phyloP scores from a whole-genome alignment of 2,113 vertebrate species.

The Panthera tigris region DNA sequence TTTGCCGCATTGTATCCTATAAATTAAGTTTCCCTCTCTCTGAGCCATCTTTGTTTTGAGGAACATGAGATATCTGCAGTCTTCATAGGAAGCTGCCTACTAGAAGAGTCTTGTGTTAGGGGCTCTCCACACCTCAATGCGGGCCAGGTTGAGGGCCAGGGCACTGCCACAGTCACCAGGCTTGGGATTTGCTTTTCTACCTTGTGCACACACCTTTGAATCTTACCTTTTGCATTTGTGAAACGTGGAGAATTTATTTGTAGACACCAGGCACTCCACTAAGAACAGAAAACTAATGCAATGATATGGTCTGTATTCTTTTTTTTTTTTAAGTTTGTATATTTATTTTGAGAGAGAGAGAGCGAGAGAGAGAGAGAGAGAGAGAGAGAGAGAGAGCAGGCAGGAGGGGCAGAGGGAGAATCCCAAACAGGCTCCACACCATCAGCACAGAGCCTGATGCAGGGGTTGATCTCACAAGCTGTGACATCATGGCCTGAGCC shows the following conservation, averaged over 20 bases:
- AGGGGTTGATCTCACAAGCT: too few species aligned
- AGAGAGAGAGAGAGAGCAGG: too few species aligned
- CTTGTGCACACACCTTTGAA: not conserved
- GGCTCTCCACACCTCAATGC: rapidly evolving
- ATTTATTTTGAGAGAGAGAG: too few species aligned
- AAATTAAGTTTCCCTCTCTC: not conserved
- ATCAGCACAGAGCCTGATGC: too few species aligned
- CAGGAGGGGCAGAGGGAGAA: too few species aligned
- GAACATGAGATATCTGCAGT: not conserved
- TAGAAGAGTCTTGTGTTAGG: not conserved
- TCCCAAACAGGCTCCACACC: too few species aligned
- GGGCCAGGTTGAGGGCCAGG: not conserved
- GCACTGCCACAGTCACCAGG: not conserved
- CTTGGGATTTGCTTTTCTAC: not conserved
- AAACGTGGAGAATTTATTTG: not conserved
- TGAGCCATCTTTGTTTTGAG: not conserved
- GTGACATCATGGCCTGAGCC: too few species aligned
- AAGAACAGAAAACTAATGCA: not conserved
- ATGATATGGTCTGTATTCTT: not conserved
- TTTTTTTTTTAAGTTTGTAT: too few species aligned
- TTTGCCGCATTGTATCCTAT: not conserved
- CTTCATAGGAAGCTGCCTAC: not conserved
- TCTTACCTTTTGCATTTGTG: not conserved
- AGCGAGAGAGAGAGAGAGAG: too few species aligned
- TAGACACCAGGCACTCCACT: not conserved